These are phyloP conservation scores for Alouatta palliata DNA, from an alignment of 2,113 vertebrate genomes.

Conservation along the genomic window DNA sequence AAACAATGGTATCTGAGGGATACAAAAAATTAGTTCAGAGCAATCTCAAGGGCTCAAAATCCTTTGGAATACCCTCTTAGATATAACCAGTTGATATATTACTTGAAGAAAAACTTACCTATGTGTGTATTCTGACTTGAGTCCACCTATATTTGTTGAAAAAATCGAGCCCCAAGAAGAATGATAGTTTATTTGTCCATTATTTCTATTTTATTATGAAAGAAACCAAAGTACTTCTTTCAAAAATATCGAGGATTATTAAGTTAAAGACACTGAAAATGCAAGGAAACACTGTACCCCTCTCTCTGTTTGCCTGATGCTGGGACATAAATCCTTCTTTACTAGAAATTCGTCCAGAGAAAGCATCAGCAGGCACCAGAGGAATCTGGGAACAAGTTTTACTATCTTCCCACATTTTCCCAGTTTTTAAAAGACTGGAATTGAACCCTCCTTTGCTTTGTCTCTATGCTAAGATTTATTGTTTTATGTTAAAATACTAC, in stretches of 20 bases:
- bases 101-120: not conserved
- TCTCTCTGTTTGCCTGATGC: not conserved
- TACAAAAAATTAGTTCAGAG: not conserved
- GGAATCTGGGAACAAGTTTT: not conserved
- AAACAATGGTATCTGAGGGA: not conserved
- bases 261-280: not conserved
- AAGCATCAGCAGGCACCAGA: not conserved
- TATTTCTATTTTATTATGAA: not conserved
- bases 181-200: not conserved
- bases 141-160: not conserved
- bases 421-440: not conserved
- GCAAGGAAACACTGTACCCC: not conserved
- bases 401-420: not conserved
- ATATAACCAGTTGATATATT: not conserved
- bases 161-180: not conserved
- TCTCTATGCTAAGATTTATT: not conserved
- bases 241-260: not conserved
- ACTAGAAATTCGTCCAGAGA: not conserved
- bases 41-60: not conserved
- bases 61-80: not conserved
- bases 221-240: not conserved
- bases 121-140: not conserved
- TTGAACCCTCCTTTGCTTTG: not conserved
- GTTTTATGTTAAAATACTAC: not conserved
- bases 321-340: not conserved